Percentiles rank a stretch among this genome's conserved stretches.
Conservation (phyloP, 2,797 vertebrate genomes). For the Dryobates pubescens region DNA sequence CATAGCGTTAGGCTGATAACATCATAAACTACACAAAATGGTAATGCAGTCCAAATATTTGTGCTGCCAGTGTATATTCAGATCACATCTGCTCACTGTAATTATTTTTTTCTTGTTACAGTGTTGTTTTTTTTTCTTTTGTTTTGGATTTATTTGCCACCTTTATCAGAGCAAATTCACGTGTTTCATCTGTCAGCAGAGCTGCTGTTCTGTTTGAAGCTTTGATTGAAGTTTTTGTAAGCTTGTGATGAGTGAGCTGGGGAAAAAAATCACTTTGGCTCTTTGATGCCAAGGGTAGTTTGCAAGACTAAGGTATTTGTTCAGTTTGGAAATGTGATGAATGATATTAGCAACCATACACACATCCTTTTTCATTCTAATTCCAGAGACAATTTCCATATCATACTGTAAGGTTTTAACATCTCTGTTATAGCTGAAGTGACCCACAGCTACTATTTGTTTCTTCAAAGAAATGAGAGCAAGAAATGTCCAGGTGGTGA, state of each 20-base stretch:
- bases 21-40: neutral
- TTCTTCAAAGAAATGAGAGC: neutral
- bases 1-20: constrained; percentile 9
- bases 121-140: neutral
- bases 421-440: neutral
- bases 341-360: neutral
- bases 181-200: constrained; percentile 5
- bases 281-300: neutral
- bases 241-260: neutral
- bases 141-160: neutral
- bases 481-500: neutral
- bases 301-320: neutral
- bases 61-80: neutral
- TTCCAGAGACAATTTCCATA: neutral
- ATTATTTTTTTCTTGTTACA: neutral
- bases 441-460: neutral
- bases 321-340: neutral
- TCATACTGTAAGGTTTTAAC: neutral
- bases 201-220: constrained; percentile 14
- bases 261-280: neutral
- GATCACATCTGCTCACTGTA: neutral
- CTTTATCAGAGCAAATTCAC: neutral
- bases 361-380: neutral
- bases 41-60: constrained; percentile 11
- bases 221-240: constrained; percentile 8